Evolutionary conservation across 2,797 vertebrate genomes (phyloP).

Genomic region (Enteromius viviparus): DNA sequence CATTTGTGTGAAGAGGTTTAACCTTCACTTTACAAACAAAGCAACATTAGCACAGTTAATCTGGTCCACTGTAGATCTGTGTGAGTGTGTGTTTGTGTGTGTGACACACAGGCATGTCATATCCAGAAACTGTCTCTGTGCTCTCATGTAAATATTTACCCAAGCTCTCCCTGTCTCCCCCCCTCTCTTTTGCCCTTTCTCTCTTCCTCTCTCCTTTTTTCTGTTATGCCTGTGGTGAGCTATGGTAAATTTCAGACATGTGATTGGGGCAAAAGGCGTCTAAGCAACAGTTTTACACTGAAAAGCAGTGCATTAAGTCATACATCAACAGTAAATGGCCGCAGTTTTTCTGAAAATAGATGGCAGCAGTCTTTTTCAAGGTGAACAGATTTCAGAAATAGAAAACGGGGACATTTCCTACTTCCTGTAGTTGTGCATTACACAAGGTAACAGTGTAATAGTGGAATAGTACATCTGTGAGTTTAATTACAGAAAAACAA

Average conservation of each 20-base stretch:
- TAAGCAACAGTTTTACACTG: background rate
- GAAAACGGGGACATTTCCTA: background rate
- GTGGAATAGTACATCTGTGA: background rate
- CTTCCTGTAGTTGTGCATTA: background rate
- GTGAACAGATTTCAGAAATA: background rate
- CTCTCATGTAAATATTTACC: constrained; percentile 69
- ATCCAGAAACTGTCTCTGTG: constrained; percentile 26
- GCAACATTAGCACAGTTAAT: background rate
- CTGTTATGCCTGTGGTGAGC: constrained; percentile 21
- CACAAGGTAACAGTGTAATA: background rate
- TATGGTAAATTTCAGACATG: constrained; percentile 17
- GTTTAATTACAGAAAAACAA: background rate
- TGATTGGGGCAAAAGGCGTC: background rate
- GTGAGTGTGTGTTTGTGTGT: background rate
- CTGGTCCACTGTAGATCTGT: constrained; percentile 2
- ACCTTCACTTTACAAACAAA: constrained; percentile 33
- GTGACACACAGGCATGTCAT: background rate
- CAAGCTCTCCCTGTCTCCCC: constrained; percentile 47
- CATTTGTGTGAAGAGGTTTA: background rate
- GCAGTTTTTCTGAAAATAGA: background rate
- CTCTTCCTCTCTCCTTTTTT: constrained; percentile 24
- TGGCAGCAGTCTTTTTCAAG: background rate
- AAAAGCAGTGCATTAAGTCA: background rate
- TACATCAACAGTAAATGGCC: background rate
- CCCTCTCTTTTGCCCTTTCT: constrained; percentile 11